phyloP scores from a whole-genome alignment of 2,113 vertebrate species.

The Corythornis cristatus region DNA sequence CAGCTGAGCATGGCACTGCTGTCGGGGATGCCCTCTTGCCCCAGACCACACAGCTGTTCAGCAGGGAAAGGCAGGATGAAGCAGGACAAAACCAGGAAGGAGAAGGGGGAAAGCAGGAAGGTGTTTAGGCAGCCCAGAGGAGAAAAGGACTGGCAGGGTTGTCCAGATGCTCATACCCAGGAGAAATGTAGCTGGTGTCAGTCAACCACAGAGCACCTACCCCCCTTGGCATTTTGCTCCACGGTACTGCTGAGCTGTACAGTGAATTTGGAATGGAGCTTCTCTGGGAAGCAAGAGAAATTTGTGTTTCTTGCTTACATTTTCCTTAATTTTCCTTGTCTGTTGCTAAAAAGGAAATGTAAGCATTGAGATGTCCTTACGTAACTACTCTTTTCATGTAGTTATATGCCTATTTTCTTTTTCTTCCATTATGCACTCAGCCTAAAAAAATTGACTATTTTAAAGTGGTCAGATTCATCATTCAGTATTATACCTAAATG shows the following conservation, averaged over 20 bases:
- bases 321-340: background rate
- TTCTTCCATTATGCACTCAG: background rate
- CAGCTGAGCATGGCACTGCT: fast-evolving
- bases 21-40: background rate
- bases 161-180: background rate
- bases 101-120: background rate
- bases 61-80: background rate
- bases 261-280: background rate
- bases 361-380: background rate
- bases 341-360: background rate
- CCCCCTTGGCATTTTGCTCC: background rate
- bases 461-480: background rate
- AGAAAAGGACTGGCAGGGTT: background rate
- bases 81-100: background rate
- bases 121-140: background rate
- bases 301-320: background rate
- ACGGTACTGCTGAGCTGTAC: background rate
- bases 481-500: background rate
- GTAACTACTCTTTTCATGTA: background rate
- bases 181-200: background rate
- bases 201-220: background rate
- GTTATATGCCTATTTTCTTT: background rate
- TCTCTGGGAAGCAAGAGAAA: background rate
- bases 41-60: background rate
- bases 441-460: background rate